phyloP scores from a whole-genome alignment of 2,888 invertebrate genomes.

The Hetaerina titia region DNA sequence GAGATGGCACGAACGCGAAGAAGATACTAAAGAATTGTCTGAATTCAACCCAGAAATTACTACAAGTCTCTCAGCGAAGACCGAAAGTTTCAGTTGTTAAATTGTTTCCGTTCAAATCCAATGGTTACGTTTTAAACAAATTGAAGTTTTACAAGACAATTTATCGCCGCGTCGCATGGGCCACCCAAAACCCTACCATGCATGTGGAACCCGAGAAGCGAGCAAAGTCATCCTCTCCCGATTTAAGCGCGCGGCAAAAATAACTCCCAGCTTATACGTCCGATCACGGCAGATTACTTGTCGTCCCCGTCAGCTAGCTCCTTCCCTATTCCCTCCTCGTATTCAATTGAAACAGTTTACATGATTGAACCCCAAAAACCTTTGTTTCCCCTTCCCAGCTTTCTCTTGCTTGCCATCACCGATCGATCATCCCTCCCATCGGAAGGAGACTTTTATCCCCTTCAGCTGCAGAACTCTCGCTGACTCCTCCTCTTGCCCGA shows the following conservation, averaged over 20 bases:
- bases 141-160: too few relatives aligned
- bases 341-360: constrained; percentile 61
- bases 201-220: neutral
- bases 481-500: neutral
- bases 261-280: neutral
- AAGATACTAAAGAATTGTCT: neutral
- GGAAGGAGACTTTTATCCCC: constrained; percentile 48
- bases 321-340: constrained; percentile 37
- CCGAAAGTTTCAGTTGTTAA: too few relatives aligned
- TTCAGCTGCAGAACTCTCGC: constrained; percentile 36
- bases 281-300: constrained; percentile 19
- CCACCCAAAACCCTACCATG: neutral
- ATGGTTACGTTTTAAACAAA: neutral
- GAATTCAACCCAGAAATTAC: neutral
- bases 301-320: neutral
- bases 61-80: neutral
- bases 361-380: constrained; percentile 54
- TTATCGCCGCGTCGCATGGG: neutral
- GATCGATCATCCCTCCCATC: constrained; percentile 48
- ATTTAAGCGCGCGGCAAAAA: neutral
- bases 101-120: neutral
- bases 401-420: constrained; percentile 5
- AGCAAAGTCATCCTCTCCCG: neutral
- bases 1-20: neutral
- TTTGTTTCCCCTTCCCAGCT: constrained; percentile 27